Percentiles rank a stretch among this genome's conserved stretches.
These are phyloP conservation scores for Melanerpes aurifrons DNA, from an alignment of 2,113 vertebrate genomes.

Conservation along the genomic window DNA sequence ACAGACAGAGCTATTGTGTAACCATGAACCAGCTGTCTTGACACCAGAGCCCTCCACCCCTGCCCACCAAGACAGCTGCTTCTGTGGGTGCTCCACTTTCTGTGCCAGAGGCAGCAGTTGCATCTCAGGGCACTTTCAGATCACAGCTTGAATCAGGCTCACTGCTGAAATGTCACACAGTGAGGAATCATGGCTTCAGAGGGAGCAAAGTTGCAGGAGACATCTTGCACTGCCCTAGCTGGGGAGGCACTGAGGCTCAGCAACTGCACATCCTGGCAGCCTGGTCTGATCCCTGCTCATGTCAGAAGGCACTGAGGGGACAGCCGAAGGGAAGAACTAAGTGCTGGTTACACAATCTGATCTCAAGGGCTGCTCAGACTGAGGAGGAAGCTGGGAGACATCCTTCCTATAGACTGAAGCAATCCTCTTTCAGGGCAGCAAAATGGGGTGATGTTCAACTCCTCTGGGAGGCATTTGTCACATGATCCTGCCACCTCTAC, in stretches of 20 bases:
- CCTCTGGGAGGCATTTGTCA: background rate
- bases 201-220: background rate
- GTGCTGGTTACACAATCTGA: background rate
- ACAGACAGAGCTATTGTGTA: background rate
- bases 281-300: background rate
- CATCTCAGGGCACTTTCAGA: background rate
- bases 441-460: background rate
- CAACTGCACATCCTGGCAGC: background rate
- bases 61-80: background rate
- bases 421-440: background rate
- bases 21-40: background rate
- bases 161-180: background rate
- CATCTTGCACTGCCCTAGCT: background rate
- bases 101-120: background rate
- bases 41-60: background rate
- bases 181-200: background rate
- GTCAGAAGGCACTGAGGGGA: background rate
- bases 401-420: background rate
- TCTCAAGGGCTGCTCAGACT: background rate
- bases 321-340: conserved; percentile 29
- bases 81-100: background rate
- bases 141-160: background rate
- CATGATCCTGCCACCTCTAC: background rate
- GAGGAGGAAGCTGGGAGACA: background rate
- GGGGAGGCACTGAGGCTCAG: background rate